phyloP scores from a whole-genome alignment of 2,797 vertebrate genomes.

The Enteromius trimaculatus region DNA sequence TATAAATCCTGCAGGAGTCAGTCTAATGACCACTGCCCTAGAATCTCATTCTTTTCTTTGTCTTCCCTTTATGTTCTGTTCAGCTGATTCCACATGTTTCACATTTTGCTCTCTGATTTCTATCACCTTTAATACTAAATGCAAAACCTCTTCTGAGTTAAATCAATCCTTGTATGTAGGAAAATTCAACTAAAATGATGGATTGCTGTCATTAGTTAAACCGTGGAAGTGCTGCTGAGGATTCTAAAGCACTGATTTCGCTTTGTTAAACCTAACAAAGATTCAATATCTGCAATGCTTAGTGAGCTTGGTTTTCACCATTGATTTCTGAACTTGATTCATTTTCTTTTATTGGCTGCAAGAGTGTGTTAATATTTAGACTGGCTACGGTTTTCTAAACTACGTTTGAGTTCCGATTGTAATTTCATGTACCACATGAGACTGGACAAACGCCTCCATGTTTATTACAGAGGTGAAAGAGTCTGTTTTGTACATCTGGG shows the following conservation, averaged over 20 bases:
- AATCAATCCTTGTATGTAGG: not conserved
- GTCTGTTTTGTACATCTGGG: no score
- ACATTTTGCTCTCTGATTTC: conserved; percentile 1
- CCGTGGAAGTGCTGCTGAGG: not conserved
- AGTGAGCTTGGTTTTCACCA: not conserved
- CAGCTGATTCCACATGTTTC: conserved; percentile 8
- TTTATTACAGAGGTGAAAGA: no score
- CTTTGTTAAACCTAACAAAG: not conserved
- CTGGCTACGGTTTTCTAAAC: no score
- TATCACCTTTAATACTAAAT: not conserved
- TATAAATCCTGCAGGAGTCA: conserved; percentile 29
- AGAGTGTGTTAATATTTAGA: not conserved
- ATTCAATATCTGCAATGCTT: not conserved
- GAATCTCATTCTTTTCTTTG: not conserved
- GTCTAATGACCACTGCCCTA: conserved; percentile 26
- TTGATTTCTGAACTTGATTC: not conserved
- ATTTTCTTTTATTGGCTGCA: not conserved
- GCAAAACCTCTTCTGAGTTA: not conserved
- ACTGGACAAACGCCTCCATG: no score
- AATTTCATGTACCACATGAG: no score
- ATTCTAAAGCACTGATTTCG: not conserved
- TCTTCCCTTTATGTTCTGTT: not conserved
- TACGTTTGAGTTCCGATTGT: no score
- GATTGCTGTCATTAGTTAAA: not conserved
- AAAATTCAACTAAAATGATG: not conserved